Base-by-base conservation (phyloP, 2,797 vertebrate genomes). In the Oreochromis grahami region DNA sequence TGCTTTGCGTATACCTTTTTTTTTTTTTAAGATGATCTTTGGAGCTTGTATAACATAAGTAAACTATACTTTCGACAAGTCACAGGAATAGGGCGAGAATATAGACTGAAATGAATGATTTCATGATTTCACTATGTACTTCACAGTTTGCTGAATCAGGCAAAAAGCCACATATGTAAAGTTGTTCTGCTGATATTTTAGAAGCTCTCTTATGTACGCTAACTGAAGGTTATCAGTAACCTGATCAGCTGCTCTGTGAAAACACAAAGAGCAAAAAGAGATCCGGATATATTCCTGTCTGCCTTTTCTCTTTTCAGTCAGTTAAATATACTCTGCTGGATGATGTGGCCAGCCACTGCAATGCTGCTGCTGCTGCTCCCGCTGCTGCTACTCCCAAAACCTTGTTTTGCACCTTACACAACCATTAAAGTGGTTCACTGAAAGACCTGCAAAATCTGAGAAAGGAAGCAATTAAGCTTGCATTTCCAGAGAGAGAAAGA, bases 281-380 rank as follows among this genome's bases (percentile, higher is more conserved):
- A 90, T 82, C 76, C 17, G 43, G 65, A 84, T 79, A 81, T 87
- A 82, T 88, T 87, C 82, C 52, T 34, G 83, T 82, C 77, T 74
- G 84, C 52, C 83, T 84, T 43, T 21, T 82, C 83, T 77, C 78
- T 21, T 78, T 74, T 80, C 76, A 24, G 80, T 83, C 70, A 12
- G 70, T 88, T 78, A 80, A 85, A 84, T 81, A 70, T 86, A 84
- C 55, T 58, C 52, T 36, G 80, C 77, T 80, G 58, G 48, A 10
- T 84, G 89, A 90, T 92, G 87, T 89, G 90, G 90, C 34, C 82
- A 79, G 74, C 87, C 87, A 85, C 94, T 92, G 94, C 94, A 95
- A 53, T 95, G 94, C 92, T 89, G 90, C 89, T 89, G 90, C 89
- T 90, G 79, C 89, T 89, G 79, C 79, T 77, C 56, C 72, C 1